phyloP scores from a whole-genome alignment of 1,140 invertebrate genomes.

The Pseudomyrmex concolor region DNA sequence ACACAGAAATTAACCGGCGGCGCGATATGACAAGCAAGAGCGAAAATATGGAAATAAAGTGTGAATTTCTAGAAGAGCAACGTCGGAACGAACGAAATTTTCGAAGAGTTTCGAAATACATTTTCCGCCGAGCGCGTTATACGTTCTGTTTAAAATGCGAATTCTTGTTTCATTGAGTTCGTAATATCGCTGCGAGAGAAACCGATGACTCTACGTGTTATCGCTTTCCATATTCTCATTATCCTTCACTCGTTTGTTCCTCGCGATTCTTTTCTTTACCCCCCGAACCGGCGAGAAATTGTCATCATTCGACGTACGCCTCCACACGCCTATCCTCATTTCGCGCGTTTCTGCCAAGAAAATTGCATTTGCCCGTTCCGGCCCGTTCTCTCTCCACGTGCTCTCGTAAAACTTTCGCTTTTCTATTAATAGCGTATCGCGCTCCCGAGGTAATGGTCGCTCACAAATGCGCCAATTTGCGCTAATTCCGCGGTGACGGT shows the following conservation, averaged over 20 bases:
- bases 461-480: not conserved
- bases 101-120: not conserved
- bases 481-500: conserved; percentile 7
- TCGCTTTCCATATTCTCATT: not conserved
- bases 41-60: too few relatives aligned
- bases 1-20: not conserved
- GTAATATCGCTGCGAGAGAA: not conserved
- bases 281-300: not conserved
- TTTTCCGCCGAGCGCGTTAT: not conserved
- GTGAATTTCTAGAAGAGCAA: not conserved
- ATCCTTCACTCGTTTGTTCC: conserved; percentile 5
- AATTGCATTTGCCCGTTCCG: not conserved
- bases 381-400: not conserved
- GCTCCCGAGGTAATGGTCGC: conserved; percentile 6
- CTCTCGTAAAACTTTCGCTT: conserved; percentile 25
- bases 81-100: not conserved
- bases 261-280: conserved; percentile 5
- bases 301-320: conserved; percentile 13
- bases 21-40: too few relatives aligned
- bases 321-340: not conserved
- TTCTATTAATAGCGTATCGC: conserved; percentile 21
- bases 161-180: not conserved
- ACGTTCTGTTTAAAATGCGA: not conserved
- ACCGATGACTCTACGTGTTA: too few relatives aligned
- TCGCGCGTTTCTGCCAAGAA: conserved; percentile 12